Percentiles rank a stretch among this genome's conserved stretches.
Evolutionary conservation across 2,888 invertebrate genomes (phyloP).

Genomic region (Meta bourneti): DNA sequence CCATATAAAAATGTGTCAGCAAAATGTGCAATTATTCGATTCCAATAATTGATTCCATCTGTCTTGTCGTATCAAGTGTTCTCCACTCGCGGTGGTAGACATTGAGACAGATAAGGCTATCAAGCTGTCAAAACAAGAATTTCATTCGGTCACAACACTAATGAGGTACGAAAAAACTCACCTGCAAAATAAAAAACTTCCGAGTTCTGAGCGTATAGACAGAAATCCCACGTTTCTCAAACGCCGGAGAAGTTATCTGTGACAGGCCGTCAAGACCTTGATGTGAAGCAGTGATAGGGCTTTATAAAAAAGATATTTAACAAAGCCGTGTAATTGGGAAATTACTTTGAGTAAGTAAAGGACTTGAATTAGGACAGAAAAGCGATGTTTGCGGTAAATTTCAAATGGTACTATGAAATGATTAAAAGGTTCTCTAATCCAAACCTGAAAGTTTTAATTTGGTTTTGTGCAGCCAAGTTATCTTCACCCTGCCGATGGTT

Average conservation of each 20-base stretch:
- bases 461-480: too few species aligned
- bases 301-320: not conserved
- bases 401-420: too few species aligned
- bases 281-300: not conserved
- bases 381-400: too few species aligned
- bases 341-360: too few species aligned
- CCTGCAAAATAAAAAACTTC: not conserved
- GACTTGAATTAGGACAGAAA: too few species aligned
- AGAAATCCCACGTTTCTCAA: not conserved
- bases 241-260: not conserved
- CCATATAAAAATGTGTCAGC: too few species aligned
- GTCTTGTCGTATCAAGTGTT: not conserved
- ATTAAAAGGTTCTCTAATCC: too few species aligned
- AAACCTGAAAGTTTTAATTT: too few species aligned
- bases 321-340: not conserved
- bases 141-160: not conserved
- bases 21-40: not conserved
- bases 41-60: not conserved
- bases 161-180: not conserved
- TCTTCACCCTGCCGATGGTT: too few species aligned
- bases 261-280: not conserved
- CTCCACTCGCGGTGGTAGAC: not conserved
- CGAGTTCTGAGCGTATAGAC: not conserved
- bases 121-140: not conserved
- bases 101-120: not conserved